Evolutionary conservation across 2,888 invertebrate species (phyloP), one percentile per base, ranked within the genome.

Genomic region (Anarsia innoxiella): DNA sequence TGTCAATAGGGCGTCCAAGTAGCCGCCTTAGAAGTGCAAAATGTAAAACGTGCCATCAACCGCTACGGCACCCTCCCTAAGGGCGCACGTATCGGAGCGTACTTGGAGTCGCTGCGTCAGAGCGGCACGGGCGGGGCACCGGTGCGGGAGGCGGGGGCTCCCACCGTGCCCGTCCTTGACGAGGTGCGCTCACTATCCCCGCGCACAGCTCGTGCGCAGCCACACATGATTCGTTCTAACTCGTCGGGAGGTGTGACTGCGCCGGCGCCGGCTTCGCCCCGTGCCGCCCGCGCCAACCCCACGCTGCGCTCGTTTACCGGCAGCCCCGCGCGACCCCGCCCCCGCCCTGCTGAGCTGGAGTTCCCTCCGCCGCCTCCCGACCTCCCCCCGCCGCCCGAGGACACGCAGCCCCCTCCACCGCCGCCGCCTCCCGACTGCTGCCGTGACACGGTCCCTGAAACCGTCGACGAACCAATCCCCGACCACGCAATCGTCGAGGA

Each of bases 61-160:
- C 89, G 97, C 14, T 98, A 97, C 70, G 99, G 99, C 11, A 99
- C 99, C 6, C 84, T 99, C 60, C 99, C 99, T 0, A 99, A 98
- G 78, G 97, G 94, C 31, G 96, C 96, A 6, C 89, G 98, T 48
- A 98, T 99, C 55, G 97, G 97, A 16, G 98, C 97, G 3, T 99
- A 96, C 76, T 83, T 99, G 37, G 97, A 98, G 74, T 97, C 97
- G 3, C 86, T 99, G 60, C 89, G 95, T 29, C 93, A 95, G 64
- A 93, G 92, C 62, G 92, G 91, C 32, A 72, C 56, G 26, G 53
- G 46, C 41, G 50, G 25, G 25, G 2, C 25, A 2, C 5, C 5
- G 25, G n/a, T n/a, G n/a, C 25, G 40, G 34, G 25, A 16, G 11
- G 28, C 33, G 26, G 53, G 87, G 91, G 44, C 91, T 91, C 31